phyloP scores from a whole-genome alignment of 2,888 invertebrate species.

The Zhengitettix transpicula region DNA sequence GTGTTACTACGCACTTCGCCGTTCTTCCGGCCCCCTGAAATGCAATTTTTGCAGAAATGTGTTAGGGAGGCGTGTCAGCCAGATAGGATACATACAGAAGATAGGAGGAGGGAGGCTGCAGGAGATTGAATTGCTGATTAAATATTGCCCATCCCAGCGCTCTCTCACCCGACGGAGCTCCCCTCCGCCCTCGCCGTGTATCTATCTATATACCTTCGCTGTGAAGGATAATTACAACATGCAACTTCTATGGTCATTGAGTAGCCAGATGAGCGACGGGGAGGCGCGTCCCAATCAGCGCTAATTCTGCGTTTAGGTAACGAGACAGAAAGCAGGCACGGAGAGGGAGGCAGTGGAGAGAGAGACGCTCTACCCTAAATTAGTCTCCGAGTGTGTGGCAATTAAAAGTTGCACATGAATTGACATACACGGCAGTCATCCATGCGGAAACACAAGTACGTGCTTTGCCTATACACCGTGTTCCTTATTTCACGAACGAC shows the following conservation, averaged over 20 bases:
- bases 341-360: too few relatives aligned
- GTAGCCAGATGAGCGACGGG: background rate
- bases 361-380: too few relatives aligned
- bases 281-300: background rate
- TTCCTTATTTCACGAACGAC: too few relatives aligned
- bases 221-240: background rate
- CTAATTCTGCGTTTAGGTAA: background rate
- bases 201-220: background rate
- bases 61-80: background rate
- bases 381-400: too few relatives aligned
- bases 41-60: background rate
- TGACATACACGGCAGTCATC: too few relatives aligned
- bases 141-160: slow-evolving; percentile 4
- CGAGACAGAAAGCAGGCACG: background rate
- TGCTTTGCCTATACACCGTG: too few relatives aligned
- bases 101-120: background rate
- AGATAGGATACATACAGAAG: background rate
- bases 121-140: slow-evolving; percentile 10
- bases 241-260: background rate
- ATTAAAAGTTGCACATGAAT: too few relatives aligned
- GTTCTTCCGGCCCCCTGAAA: background rate
- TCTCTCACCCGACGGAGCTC: background rate
- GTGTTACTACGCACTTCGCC: background rate
- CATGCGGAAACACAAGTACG: too few relatives aligned
- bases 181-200: background rate